Percentiles rank a stretch among this genome's conserved stretches.
phyloP scores from a whole-genome alignment of 1,140 invertebrate genomes.

The Bombus ignitus region DNA sequence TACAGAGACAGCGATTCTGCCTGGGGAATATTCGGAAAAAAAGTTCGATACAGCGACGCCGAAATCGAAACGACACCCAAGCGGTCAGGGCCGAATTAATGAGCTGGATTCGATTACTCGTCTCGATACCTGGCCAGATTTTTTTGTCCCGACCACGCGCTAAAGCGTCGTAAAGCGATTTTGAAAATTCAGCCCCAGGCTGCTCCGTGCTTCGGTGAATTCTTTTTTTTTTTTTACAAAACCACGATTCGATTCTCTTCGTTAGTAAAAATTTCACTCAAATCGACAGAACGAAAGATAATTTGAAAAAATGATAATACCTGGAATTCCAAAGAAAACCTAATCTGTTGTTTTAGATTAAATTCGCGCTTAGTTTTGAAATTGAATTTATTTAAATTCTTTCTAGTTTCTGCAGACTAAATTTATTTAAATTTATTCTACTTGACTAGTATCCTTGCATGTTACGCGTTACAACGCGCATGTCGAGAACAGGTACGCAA shows the following conservation, averaged over 20 bases:
- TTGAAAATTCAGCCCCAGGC: not conserved
- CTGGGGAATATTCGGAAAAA: not conserved
- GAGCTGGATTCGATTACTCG: conserved; percentile 31
- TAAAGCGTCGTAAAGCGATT: not conserved
- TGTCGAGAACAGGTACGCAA: not conserved
- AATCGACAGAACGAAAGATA: not conserved
- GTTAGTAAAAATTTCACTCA: not conserved
- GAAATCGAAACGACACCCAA: not conserved
- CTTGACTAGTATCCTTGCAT: not conserved
- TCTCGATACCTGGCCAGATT: conserved; percentile 3
- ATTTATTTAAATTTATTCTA: conserved; percentile 1
- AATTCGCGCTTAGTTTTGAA: no score
- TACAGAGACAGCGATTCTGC: not conserved
- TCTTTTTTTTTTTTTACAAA: not conserved
- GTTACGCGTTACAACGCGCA: not conserved
- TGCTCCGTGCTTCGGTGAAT: not conserved
- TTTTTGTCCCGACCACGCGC: not conserved
- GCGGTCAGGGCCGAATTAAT: conserved; percentile 6
- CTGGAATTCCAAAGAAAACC: not conserved
- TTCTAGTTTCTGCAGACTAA: not conserved
- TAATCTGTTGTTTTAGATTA: no score
- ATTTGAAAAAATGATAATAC: not conserved
- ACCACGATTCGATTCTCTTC: not conserved
- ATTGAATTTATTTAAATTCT: not conserved
- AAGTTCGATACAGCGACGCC: not conserved